Base-by-base conservation (phyloP, 2,888 invertebrate genomes). In the Cephonodes hylas region DNA sequence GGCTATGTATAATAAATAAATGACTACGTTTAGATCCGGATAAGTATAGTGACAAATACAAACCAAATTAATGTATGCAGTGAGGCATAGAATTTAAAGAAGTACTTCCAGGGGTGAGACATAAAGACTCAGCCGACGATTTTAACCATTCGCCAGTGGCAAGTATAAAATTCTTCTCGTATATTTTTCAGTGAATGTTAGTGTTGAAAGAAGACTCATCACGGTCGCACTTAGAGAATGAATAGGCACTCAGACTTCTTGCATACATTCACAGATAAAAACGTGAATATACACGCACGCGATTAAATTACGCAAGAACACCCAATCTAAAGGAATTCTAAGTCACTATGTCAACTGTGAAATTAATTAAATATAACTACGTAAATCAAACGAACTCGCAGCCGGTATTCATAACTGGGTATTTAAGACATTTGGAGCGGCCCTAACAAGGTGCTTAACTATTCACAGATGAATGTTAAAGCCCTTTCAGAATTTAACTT, bases 371-470 rank as follows among this genome's bases (percentile, higher is more conserved):
- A 81, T 73, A 72, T 71, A 71, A 75, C 64, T 66, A 65, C 71
- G 67, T 73, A 80, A 80, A 76, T 77, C 72, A 79, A 75, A 78
- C 63, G 63, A 60, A 53, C 67, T 67, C 69, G 64, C 69, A 68
- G 63, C 71, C 68, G 69, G 31, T 71, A 79, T 83, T 82, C 74
- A 72, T 75, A 79, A 80, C 75, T 77, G 76, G 81, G 83, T 75
- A 86, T 86, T 86, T 82, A 84, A 83, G 83, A 81, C 83, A 87
- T 86, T 75, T 84, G 72, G 81, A 84, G 86, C 85, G 79, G 69
- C 70, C 69, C 82, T 89, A 89, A 89, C 88, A 88, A 87, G 88
- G 83, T 83, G 74, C 87, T 88, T 70, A 72, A 70, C 78, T 78
- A 84, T 88, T 85, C 83, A 85, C 70, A 80, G 80, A 78, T 84